Evolutionary conservation across 23 tunicate genomes (phyloP).

Genomic region (Botrylloides violaceus): DNA sequence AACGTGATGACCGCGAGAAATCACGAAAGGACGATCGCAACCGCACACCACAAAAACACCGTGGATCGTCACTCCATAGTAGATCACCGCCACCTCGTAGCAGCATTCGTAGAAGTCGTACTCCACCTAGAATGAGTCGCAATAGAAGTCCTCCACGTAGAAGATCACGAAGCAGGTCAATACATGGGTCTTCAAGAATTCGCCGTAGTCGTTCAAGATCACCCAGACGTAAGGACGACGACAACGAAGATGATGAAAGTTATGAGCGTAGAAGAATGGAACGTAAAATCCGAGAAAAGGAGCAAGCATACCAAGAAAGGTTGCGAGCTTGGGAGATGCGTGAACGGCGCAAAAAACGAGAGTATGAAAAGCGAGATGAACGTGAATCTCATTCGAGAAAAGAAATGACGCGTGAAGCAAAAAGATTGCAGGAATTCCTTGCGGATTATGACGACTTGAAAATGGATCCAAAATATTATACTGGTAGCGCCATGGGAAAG

Average conservation of each 20-base stretch:
- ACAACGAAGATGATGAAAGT: constrained; percentile 77
- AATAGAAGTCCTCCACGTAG: constrained; percentile 30
- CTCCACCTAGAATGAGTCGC: constrained; percentile 22
- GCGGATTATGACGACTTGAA: constrained; percentile 94
- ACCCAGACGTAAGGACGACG: constrained; percentile 37
- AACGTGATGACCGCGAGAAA: constrained; percentile 30
- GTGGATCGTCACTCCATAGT: constrained; percentile 2
- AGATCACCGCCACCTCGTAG: constrained; percentile 10
- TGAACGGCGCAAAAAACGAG: constrained; percentile 83
- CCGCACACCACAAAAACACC: constrained; percentile 9
- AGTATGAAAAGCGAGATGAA: constrained; percentile 67
- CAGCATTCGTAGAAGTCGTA: constrained; percentile 29
- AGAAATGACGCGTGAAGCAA: constrained; percentile 91
- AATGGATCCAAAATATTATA: constrained; percentile 79
- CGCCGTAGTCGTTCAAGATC: constrained; percentile 39
- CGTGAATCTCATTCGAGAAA: constrained; percentile 48
- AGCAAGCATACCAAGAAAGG: constrained; percentile 90
- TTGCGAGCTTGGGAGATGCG: constrained; percentile 69
- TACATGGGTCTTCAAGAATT: constrained; percentile 22
- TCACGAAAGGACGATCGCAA: constrained; percentile 1
- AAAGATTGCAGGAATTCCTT: constrained; percentile 94
- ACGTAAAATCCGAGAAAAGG: constrained; percentile 92
- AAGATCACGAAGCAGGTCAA: constrained; percentile 38
- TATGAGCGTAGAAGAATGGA: constrained; percentile 78
- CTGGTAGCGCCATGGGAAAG: constrained; percentile 67